These are phyloP conservation scores for Kryphioiulus occultus DNA, from an alignment of 2,888 invertebrate species.

Conservation along the genomic window DNA sequence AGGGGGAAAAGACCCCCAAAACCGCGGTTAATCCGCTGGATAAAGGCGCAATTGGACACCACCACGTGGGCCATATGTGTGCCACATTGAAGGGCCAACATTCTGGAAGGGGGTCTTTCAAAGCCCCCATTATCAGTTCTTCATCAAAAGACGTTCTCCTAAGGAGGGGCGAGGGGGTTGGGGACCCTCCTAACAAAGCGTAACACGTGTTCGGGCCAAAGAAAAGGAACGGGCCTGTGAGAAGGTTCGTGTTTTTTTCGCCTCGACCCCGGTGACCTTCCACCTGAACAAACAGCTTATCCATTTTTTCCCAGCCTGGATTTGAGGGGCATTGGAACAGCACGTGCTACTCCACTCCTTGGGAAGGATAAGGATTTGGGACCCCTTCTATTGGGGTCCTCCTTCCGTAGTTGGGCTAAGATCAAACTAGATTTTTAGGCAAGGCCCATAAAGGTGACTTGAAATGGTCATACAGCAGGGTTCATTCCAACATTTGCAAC, in stretches of 20 bases:
- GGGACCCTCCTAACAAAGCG: not conserved
- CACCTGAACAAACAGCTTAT: constrained; percentile 30
- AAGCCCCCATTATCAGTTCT: not conserved
- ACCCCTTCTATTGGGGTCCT: not conserved
- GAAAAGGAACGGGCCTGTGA: constrained; percentile 20
- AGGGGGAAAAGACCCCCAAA: not conserved
- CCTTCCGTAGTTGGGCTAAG: not conserved
- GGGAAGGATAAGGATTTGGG: not conserved
- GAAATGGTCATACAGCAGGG: no score
- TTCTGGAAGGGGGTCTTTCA: constrained; percentile 12
- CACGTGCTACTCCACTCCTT: constrained; percentile 21
- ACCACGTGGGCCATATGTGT: constrained; percentile 20
- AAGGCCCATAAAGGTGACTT: no score
- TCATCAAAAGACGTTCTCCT: not conserved
- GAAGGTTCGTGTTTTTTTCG: constrained; percentile 10
- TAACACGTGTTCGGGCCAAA: not conserved
- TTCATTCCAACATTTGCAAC: no score
- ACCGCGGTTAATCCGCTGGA: not conserved
- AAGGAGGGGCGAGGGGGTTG: not conserved
- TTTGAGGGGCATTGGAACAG: not conserved
- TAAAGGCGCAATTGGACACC: constrained; percentile 15
- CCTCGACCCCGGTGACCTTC: not conserved
- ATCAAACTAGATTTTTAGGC: no score
- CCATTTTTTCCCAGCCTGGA: not conserved
- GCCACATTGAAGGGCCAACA: not conserved